Percentiles rank a stretch among this genome's conserved stretches.
Conservation (phyloP, 2,113 vertebrate species). For the Gallinago paraguaiae region DNA sequence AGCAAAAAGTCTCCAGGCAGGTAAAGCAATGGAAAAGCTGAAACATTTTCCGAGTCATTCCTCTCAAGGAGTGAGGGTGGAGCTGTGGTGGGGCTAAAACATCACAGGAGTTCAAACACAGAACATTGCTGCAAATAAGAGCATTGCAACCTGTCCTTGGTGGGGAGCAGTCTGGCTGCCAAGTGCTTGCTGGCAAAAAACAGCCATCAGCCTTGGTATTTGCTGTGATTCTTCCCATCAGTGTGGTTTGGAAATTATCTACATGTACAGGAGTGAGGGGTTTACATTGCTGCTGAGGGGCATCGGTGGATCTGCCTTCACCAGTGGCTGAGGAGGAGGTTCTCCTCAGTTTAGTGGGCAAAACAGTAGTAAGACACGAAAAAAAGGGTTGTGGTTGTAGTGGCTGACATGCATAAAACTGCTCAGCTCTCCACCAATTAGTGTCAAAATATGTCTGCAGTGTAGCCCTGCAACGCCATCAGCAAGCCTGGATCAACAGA, state of each 20-base stretch:
- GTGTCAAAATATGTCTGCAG: background rate
- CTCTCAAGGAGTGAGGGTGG: background rate
- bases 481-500: background rate
- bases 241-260: background rate
- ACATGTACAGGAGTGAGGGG: accelerated
- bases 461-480: background rate
- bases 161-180: background rate
- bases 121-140: background rate
- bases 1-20: background rate
- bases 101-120: background rate
- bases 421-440: background rate
- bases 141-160: background rate
- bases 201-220: background rate
- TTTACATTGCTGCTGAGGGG: background rate
- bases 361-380: background rate
- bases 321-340: background rate
- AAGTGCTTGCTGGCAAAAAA: background rate
- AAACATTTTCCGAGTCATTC: constrained; percentile 7
- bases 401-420: background rate
- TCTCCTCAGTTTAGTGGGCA: background rate
- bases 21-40: constrained; percentile 44
- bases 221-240: accelerated
- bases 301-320: background rate
- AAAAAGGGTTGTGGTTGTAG: no score
- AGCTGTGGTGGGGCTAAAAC: background rate